Evolutionary conservation across 2,113 vertebrate species (phyloP).

Genomic region (Laticauda laticaudata): DNA sequence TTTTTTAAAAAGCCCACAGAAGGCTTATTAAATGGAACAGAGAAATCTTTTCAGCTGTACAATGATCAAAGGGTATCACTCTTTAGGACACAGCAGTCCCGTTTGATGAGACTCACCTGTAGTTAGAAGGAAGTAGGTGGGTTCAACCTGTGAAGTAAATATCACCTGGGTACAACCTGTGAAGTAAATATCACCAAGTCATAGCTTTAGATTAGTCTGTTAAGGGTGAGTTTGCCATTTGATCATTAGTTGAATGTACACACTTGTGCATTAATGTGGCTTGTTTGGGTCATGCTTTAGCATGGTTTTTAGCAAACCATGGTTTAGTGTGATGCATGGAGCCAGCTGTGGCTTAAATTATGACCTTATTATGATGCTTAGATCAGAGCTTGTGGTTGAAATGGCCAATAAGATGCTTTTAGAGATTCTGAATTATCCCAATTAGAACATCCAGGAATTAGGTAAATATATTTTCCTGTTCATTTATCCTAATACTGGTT

Average conservation of each 20-base stretch:
- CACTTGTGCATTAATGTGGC: not conserved
- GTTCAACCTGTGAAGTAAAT: not conserved
- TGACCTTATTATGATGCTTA: not conserved
- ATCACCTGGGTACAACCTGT: too few relatives aligned
- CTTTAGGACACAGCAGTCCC: not conserved
- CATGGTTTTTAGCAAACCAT: not conserved
- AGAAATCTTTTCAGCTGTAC: not conserved
- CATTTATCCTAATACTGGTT: not conserved
- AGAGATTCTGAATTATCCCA: not conserved
- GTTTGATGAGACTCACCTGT: not conserved
- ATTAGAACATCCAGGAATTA: not conserved
- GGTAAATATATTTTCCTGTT: not conserved
- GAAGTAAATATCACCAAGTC: not conserved
- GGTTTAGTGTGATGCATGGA: not conserved
- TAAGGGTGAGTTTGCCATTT: not conserved
- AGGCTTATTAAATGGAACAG: not conserved
- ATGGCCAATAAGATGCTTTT: not conserved
- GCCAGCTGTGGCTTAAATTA: not conserved
- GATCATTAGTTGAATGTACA: not conserved
- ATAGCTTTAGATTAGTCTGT: not conserved
- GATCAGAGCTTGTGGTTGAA: not conserved
- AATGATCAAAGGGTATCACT: not conserved
- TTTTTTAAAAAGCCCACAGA: not conserved
- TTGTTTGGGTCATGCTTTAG: not conserved
- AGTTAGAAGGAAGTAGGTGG: not conserved